A percentile compares a stretch with the other conserved stretches of the same genome.
Evolutionary conservation across 2,888 invertebrate species (phyloP).

Genomic region (Corbicula japonica): DNA sequence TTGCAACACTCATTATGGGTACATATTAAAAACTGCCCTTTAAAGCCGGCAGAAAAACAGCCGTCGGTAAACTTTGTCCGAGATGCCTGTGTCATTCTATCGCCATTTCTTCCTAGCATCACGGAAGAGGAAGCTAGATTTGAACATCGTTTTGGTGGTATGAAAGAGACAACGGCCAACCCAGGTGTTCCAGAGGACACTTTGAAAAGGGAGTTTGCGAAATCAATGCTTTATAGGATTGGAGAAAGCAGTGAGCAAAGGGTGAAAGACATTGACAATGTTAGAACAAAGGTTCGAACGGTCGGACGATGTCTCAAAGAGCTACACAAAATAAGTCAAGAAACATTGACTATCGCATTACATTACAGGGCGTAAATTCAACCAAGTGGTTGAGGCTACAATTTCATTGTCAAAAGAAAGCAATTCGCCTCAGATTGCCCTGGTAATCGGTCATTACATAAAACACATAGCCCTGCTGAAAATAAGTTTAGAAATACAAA

Average conservation of each 20-base stretch:
- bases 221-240: slow-evolving; percentile 18
- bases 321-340: too few relatives aligned
- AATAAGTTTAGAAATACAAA: slow-evolving; percentile 17
- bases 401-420: neutral
- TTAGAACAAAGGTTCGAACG: slow-evolving; percentile 40
- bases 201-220: slow-evolving; percentile 37
- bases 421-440: slow-evolving; percentile 21
- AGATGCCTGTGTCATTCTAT: slow-evolving; percentile 15
- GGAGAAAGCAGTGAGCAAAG: slow-evolving; percentile 42
- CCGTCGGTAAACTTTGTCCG: slow-evolving; percentile 8
- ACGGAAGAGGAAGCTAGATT: neutral
- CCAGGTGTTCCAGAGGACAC: slow-evolving; percentile 39
- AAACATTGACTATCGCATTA: too few relatives aligned
- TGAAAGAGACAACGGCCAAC: slow-evolving; percentile 52
- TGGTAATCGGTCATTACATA: slow-evolving; percentile 10
- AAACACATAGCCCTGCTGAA: slow-evolving; percentile 21
- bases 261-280: slow-evolving; percentile 43
- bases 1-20: slow-evolving; percentile 9
- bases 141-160: slow-evolving; percentile 1
- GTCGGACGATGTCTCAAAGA: slow-evolving; percentile 1
- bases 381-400: neutral
- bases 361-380: neutral
- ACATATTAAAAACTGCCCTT: slow-evolving; percentile 3
- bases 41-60: slow-evolving; percentile 4
- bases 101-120: neutral